These are phyloP conservation scores for Ochropleura plecta DNA, from an alignment of 2,888 invertebrate genomes.

Conservation along the genomic window DNA sequence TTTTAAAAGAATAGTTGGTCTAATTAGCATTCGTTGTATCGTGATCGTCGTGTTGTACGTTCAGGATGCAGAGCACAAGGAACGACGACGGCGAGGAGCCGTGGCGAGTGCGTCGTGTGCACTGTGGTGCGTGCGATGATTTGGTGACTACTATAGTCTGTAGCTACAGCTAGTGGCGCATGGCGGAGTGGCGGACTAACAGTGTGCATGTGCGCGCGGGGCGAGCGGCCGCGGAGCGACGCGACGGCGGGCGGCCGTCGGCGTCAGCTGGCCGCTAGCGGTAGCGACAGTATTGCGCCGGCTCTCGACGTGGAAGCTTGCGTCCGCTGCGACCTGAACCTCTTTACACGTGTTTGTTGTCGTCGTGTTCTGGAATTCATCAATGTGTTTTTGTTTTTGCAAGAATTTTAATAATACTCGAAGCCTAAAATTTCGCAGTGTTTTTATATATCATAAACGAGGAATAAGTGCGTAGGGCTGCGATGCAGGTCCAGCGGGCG, in stretches of 20 bases:
- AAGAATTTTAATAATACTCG: neutral
- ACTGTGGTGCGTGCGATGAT: neutral
- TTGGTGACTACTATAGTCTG: neutral
- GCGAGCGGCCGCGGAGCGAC: slow-evolving; percentile 3
- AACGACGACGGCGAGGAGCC: too few species aligned
- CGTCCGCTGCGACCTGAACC: slow-evolving; percentile 47
- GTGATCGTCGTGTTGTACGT: neutral
- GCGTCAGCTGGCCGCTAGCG: slow-evolving; percentile 23
- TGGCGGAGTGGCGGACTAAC: neutral
- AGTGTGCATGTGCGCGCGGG: slow-evolving; percentile 9
- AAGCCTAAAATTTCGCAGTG: neutral
- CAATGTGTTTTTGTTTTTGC: slow-evolving; percentile 9
- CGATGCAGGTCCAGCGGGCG: slow-evolving; percentile 57
- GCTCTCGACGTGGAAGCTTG: slow-evolving; percentile 73
- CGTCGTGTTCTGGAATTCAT: slow-evolving; percentile 50
- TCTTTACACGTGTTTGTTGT: slow-evolving; percentile 76
- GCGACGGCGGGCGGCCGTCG: slow-evolving; percentile 4
- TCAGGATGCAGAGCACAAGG: neutral
- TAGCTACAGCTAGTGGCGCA: too few species aligned
- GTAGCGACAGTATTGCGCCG: slow-evolving; percentile 66
- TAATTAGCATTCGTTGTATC: neutral
- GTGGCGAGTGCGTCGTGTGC: neutral
- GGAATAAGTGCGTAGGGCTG: slow-evolving; percentile 27
- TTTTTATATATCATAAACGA: neutral
- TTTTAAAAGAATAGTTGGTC: neutral